Conservation (phyloP, 2,888 invertebrate genomes). For the Nomada fucata region DNA sequence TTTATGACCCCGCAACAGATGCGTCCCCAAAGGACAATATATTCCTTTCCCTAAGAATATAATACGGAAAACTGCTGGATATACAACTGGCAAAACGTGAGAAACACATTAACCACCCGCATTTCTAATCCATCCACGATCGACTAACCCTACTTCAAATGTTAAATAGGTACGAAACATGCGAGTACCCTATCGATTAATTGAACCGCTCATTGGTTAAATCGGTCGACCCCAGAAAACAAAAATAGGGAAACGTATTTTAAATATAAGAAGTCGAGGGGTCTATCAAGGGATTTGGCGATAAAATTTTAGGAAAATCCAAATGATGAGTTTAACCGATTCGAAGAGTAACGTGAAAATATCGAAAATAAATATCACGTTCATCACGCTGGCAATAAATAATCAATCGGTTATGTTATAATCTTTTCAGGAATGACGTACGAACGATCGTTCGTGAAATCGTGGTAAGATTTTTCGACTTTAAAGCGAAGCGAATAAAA, state of each 20-base stretch:
- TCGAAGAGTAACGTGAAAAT: neutral
- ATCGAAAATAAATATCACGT: neutral
- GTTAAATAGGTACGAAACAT: no score
- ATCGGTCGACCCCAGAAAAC: no score
- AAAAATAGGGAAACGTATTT: no score
- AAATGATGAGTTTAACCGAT: no score
- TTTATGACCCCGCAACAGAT: constrained; percentile 73
- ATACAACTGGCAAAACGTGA: constrained; percentile 41
- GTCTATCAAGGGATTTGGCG: no score
- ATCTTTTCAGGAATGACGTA: neutral
- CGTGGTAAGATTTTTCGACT: neutral
- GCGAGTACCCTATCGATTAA: neutral
- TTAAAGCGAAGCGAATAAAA: neutral
- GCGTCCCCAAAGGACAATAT: constrained; percentile 74
- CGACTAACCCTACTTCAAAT: neutral
- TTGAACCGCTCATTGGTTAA: neutral
- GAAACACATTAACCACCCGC: constrained; percentile 53
- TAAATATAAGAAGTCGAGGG: no score
- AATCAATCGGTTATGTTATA: constrained; percentile 25
- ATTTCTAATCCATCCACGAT: constrained; percentile 36
- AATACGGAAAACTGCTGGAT: constrained; percentile 54
- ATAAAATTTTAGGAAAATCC: no score
- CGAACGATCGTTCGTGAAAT: neutral
- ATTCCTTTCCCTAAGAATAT: constrained; percentile 65
- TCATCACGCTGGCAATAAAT: constrained; percentile 17